Base-by-base conservation (phyloP, 2,888 invertebrate species). In the Anthophora plumipes region DNA sequence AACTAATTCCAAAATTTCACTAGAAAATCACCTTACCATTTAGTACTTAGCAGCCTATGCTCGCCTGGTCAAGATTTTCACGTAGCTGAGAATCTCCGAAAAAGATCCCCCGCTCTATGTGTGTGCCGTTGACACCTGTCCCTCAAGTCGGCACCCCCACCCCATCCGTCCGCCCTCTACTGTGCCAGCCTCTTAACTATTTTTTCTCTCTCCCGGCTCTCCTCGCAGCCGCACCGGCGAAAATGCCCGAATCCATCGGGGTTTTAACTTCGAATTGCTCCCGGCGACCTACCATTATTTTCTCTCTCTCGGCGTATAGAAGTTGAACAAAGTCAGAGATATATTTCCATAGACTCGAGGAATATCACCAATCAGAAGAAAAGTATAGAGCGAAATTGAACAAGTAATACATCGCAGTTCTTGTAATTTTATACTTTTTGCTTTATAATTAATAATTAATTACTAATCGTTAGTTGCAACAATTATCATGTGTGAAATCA, bases 111-210 rank as follows among this genome's bases (percentile, higher is more conserved):
- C 90, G 89, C 57, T 64, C 79, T 78, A 80, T 83, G 82, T 85
- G 72, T 89, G 90, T 92, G 89, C 89, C 91, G 92, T 92, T 92
- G 92, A 92, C 92, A 92, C 92, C 92, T 92, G 92, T 92, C 92
- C 89, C 90, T 91, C 90, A 91, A 91, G 90, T 91, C 90, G 88
- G 87, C 89, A 88, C 89, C 91, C 92, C 91, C 92, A 91, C 91
- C 92, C 92, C 92, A 90, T 90, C 78, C 89, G 89, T 91, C 90
- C 90, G 92, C 92, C 92, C 92, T 92, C 92, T 92, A 91, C 92
- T 91, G 92, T 92, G 89, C 89, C 91, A 90, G 91, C 89, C 91
- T 92, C 92, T 92, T 91, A 92, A 92, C 92, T 92, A 92, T 92
- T 92, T 92, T 92, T 92, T 91, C 91, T 91, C 92, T 89, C 90